Conservation (phyloP, 2,797 vertebrate genomes). For the Echeneis naucrates region DNA sequence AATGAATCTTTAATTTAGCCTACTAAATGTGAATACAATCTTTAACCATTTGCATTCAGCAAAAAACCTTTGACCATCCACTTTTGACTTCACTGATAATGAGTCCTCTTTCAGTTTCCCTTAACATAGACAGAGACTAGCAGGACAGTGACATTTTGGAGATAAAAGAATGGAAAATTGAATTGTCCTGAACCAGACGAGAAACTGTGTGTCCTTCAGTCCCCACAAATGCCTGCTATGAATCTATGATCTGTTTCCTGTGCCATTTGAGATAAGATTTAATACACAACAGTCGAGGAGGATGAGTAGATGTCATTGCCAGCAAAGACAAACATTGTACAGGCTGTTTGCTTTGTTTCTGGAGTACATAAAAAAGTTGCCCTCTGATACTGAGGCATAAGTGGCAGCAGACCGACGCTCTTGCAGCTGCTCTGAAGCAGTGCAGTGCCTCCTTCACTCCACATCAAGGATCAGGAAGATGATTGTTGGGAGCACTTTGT, state of each 20-base stretch:
- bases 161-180: neutral
- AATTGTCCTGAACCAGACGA: neutral
- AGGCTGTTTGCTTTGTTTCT: constrained; percentile 16
- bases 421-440: constrained; percentile 51
- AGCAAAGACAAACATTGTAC: neutral
- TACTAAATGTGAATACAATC: neutral
- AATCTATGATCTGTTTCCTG: neutral
- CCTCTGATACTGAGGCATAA: constrained; percentile 39
- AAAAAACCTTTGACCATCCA: too few relatives aligned
- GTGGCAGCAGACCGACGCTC: constrained; percentile 50
- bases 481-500: constrained; percentile 37
- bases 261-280: neutral
- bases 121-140: neutral
- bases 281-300: neutral
- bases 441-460: constrained; percentile 39
- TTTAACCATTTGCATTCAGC: too few relatives aligned
- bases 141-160: neutral
- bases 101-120: neutral
- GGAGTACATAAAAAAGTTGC: constrained; percentile 3
- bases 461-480: constrained; percentile 50
- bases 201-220: neutral
- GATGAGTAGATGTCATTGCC: neutral
- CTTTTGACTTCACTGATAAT: neutral
- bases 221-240: neutral
- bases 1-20: neutral